Evolutionary conservation across 1,140 invertebrate genomes (phyloP).

Genomic region (Zaprionus vittiger): DNA sequence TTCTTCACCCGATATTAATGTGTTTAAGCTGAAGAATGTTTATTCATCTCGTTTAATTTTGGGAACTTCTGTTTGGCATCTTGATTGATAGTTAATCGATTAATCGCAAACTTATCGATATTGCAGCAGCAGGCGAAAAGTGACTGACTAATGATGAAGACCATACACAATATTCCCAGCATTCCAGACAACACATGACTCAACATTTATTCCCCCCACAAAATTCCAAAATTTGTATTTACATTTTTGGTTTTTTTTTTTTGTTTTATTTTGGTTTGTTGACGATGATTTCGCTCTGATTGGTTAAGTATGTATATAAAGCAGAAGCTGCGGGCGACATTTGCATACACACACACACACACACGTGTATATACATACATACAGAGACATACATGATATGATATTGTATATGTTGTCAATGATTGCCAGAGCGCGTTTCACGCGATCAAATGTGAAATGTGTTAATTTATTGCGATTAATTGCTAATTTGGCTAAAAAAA

Average conservation of each 20-base stretch:
- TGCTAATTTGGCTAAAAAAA: slow-evolving; percentile 62
- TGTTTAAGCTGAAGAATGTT: not conserved
- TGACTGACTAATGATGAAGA: slow-evolving; percentile 24
- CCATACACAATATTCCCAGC: slow-evolving; percentile 9
- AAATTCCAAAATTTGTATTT: slow-evolving; percentile 28
- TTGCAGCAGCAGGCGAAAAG: not conserved
- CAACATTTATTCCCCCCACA: slow-evolving; percentile 16
- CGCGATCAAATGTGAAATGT: slow-evolving; percentile 46
- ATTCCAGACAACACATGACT: slow-evolving; percentile 23
- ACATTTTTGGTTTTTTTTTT: slow-evolving; percentile 10
- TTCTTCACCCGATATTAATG: not conserved
- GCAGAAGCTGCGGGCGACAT: slow-evolving; percentile 36
- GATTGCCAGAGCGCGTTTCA: slow-evolving; percentile 2
- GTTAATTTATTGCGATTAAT: slow-evolving; percentile 77
- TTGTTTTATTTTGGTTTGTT: not conserved
- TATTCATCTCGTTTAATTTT: not conserved
- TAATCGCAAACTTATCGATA: slow-evolving; percentile 1
- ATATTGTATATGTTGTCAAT: slow-evolving; percentile 11
- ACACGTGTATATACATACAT: not conserved
- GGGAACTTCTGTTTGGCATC: not conserved
- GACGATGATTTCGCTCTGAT: slow-evolving; percentile 31
- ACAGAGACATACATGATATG: not conserved
- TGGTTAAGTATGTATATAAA: slow-evolving; percentile 29
- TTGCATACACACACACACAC: slow-evolving; percentile 10
- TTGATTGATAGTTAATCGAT: slow-evolving; percentile 19